Evolutionary conservation across 1,140 invertebrate genomes (phyloP), one percentile per base, ranked within the genome.

Genomic region (Wiebesia pumilae): DNA sequence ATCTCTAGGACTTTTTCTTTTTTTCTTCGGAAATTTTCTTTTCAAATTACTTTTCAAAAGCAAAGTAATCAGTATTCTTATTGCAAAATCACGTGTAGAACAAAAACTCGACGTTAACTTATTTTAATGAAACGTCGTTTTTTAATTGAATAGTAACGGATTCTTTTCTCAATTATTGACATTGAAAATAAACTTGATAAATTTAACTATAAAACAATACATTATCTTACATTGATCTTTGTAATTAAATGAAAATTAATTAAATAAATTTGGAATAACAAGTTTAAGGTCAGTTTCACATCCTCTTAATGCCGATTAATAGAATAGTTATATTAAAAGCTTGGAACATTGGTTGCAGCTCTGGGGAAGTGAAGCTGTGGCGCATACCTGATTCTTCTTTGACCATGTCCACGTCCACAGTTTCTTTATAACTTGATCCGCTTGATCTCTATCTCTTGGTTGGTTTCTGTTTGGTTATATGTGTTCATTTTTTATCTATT

Each of bases 311-410:
- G 35, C 33, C 40, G 71, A 67, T 65, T 67, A 79, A 80, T 87
- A 69, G 75, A 75, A 83, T 83, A 71, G 71, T 80, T 65, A 87
- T 86, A 87, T 73, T 89, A 69, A 93, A 93, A 88, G 86, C 90
- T 90, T 91, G 85, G 89, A 90, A 92, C 92, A 87, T 93, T 94
- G 90, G 90, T 94, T 94, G 89, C 93, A 94, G 93, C 92, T 94
- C 93, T 92, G 93, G 93, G 89, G 93, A 94, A 91, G 92, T 94
- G 90, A 94, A 94, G 91, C 91, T 94, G 90, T 94, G 93, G 93
- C 93, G 93, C 90, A 92, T 93, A 90, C 92, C 93, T 88, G 93
- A 94, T 92, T 91, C 93, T 90, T 93, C 92, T 89, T 90, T 91
- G 89, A 91, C 91, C 84, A 94, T 94, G 93, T 93, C 93, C 89